Evolutionary conservation across 2,888 invertebrate genomes (phyloP).

Genomic region (Rhynchonema sp.): DNA sequence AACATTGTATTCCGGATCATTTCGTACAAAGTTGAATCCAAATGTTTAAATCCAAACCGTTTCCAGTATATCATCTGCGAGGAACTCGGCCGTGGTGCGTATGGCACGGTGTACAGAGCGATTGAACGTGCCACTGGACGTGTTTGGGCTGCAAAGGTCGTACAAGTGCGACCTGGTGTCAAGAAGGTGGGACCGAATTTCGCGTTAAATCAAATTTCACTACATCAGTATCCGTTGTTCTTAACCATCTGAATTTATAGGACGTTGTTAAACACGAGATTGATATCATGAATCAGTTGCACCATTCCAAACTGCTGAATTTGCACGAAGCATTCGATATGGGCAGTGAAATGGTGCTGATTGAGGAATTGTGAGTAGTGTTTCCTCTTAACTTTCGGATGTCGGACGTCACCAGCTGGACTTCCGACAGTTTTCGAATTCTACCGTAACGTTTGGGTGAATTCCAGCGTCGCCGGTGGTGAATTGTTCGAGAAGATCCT

Average conservation of each 20-base stretch:
- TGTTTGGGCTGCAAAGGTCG: constrained; percentile 1
- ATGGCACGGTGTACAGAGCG: constrained; percentile 33
- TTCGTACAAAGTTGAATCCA: neutral
- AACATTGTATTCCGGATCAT: too few relatives aligned
- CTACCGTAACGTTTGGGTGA: neutral
- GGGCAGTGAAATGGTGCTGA: constrained; percentile 33
- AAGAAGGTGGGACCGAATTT: too few relatives aligned
- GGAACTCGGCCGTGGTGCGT: constrained; percentile 29
- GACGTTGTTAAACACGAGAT: constrained; percentile 31
- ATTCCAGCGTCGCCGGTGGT: constrained; percentile 30
- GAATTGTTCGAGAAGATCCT: constrained; percentile 33
- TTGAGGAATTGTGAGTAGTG: constrained; percentile 32
- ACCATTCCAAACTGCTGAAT: constrained; percentile 31
- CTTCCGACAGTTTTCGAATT: neutral
- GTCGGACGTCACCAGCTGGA: neutral
- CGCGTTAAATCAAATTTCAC: too few relatives aligned
- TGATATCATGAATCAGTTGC: constrained; percentile 32
- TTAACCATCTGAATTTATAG: too few relatives aligned
- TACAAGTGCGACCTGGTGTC: constrained; percentile 24
- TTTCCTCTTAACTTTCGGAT: neutral
- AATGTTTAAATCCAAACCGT: neutral
- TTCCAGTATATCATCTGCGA: constrained; percentile 17
- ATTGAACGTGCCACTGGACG: constrained; percentile 31
- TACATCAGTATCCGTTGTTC: too few relatives aligned
- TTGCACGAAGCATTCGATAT: constrained; percentile 33